Percentiles rank a stretch among this genome's conserved stretches.
These are phyloP conservation scores for Hypercompe scribonia DNA, from an alignment of 2,888 invertebrate species.

Conservation along the genomic window DNA sequence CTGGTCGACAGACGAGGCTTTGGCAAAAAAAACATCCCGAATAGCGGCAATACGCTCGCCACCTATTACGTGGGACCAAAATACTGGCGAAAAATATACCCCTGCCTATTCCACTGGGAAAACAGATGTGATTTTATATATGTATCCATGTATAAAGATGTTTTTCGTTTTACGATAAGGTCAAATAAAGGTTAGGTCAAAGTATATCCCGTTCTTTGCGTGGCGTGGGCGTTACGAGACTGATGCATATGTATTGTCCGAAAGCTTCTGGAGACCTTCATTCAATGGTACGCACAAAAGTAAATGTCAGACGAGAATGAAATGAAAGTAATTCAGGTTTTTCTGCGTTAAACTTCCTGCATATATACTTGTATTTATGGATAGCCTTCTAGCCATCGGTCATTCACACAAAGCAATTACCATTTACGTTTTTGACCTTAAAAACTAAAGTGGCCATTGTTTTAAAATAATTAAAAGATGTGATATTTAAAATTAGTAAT, in stretches of 20 bases:
- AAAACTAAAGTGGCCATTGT: not conserved
- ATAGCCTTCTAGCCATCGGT: slow-evolving; percentile 8
- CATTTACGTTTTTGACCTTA: not conserved
- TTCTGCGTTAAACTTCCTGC: slow-evolving; percentile 7
- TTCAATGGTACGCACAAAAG: not conserved
- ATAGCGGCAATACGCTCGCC: no score
- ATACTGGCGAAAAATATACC: no score
- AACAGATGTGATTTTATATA: no score
- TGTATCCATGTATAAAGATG: not conserved
- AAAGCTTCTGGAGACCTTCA: slow-evolving; percentile 7
- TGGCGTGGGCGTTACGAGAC: not conserved
- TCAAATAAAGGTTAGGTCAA: not conserved
- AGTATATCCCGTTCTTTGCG: not conserved
- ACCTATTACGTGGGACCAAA: no score
- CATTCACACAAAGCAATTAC: slow-evolving; percentile 10
- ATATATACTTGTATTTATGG: slow-evolving; percentile 1
- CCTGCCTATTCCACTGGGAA: no score
- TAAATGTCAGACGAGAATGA: slow-evolving; percentile 11
- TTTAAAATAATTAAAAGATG: not conserved
- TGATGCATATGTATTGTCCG: slow-evolving; percentile 5
- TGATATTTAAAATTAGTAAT: not conserved
- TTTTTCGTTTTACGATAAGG: not conserved
- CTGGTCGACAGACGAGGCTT: no score
- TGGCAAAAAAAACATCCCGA: no score
- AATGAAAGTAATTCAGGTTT: slow-evolving; percentile 12